Evolutionary conservation across 2,888 invertebrate species (phyloP), one percentile per base, ranked within the genome.

Genomic region (Acrobasis suavella): DNA sequence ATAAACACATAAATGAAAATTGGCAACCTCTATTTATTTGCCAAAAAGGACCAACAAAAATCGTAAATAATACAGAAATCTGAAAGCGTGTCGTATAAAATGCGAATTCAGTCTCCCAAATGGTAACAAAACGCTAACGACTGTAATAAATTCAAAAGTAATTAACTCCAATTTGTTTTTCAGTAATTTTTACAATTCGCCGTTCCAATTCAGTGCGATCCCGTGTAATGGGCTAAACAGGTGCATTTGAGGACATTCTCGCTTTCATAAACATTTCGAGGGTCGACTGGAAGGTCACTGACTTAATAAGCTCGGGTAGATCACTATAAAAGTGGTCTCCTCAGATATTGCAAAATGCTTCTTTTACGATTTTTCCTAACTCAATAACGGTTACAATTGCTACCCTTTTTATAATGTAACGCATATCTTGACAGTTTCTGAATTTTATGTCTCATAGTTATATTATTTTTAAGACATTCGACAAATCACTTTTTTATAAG

Each of bases 161-260:
- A 81, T 80, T 78, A 79, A 72, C 73, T 71, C 71, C 67, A 70
- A 70, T 73, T 70, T 72, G 66, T 67, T 66, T 73, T 65, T 69
- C 60, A 67, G 69, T 65, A 69, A 73, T 71, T 73, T 77, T 74
- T 69, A 74, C 71, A 70, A 74, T 78, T 75, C 72, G 75, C 75
- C 77, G 79, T 76, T 70, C 66, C 70, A 65, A 67, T 64, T 63
- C 62, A 64, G 64, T 59, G 66, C 72, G 77, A 78, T 77, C 71
- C 74, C 65, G 68, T 64, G 74, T 77, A 76, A 78, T 73, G 69
- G 75, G 71, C 76, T 74, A 80, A 85, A 80, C 87, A 87, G 86
- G 86, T 87, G 87, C 82, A 83, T 78, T 83, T 82, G 82, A 86
- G 77, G 78, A 81, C 79, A 81, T 86, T 86, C 77, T 83, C 82